Evolutionary conservation across 1,140 invertebrate species (phyloP), one percentile per base, ranked within the genome.

Genomic region (Temnothorax longispinosus): DNA sequence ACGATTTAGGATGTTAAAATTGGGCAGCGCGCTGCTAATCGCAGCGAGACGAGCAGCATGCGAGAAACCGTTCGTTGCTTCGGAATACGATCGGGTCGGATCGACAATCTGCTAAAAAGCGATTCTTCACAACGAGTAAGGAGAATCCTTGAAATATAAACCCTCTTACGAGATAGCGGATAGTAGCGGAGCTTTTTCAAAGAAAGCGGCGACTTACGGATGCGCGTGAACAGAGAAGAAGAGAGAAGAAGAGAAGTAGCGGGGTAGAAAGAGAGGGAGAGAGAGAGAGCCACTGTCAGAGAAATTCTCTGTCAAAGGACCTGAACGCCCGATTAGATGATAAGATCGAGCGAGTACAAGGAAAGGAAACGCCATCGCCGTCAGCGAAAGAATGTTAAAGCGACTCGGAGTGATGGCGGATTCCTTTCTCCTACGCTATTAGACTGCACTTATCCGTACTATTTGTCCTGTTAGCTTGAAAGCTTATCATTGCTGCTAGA

Each of bases 141-240:
- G 38, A 91, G 84, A 67, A 56, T 84, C 52, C 87, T 84, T 87
- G 87, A 89, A 90, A 90, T 87, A 88, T 87, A 89, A 89, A 89
- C 77, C 85, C 71, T 78, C 65, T 84, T 89, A 74, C 41, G 18
- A 52, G 60, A 75, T 67, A 41, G 21, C 47, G 62, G 56, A 78
- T 65, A 77, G 72, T 82, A 74, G 67, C 72, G 52, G 41, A 50
- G 15, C n/a, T 84, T 84, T 90, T 84, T 90, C 74, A 88, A 91
- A 90, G 88, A 81, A 71, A 82, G 76, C 64, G 50, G 58, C 62
- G 62, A 85, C 56, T 75, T 76, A 60, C 74, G 27, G 67, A 54
- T 47, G 44, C 71, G 47, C 35, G 67, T 67, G 65, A 72, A 58
- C 75, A 32, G 54, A 67, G 5, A 6, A 50, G 18, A n/a, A 44